Conservation (phyloP, 1,140 invertebrate species). For the Venturia canescens region DNA sequence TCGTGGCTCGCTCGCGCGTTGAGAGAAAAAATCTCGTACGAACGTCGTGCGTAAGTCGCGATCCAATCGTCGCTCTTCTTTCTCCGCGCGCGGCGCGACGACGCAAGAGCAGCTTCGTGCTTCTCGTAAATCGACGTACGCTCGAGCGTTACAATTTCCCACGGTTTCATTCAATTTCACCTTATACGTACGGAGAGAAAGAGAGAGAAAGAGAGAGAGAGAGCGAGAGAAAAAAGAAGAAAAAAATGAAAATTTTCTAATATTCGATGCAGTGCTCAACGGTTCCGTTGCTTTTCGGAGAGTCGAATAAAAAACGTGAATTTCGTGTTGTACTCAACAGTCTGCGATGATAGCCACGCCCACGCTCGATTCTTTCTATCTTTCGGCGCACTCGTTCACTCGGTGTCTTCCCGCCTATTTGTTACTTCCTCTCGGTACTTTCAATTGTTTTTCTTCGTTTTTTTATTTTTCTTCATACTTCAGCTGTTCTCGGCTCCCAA, state of each 20-base stretch:
- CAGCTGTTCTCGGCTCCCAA: not conserved
- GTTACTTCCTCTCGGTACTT: not conserved
- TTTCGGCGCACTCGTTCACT: not conserved
- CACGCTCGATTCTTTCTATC: not conserved
- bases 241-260: not conserved
- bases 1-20: constrained; percentile 20
- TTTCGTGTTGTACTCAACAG: not conserved
- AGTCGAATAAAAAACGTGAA: not conserved
- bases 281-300: not conserved
- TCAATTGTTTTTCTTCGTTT: too few relatives aligned
- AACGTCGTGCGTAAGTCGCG: constrained; percentile 7
- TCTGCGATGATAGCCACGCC: not conserved
- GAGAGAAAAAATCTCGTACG: constrained; percentile 25
- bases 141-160: not conserved
- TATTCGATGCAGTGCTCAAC: not conserved
- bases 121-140: not conserved
- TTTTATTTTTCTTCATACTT: not conserved
- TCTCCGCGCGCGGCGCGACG: too few relatives aligned
- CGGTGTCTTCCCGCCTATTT: not conserved
- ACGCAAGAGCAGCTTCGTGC: not conserved
- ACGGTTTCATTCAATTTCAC: not conserved
- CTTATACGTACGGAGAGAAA: too few relatives aligned
- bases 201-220: too few relatives aligned
- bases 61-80: not conserved
- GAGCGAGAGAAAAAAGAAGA: too few relatives aligned